These are phyloP conservation scores for Amblyopsis rosae DNA, from an alignment of 2,113 vertebrate genomes.

Conservation along the genomic window DNA sequence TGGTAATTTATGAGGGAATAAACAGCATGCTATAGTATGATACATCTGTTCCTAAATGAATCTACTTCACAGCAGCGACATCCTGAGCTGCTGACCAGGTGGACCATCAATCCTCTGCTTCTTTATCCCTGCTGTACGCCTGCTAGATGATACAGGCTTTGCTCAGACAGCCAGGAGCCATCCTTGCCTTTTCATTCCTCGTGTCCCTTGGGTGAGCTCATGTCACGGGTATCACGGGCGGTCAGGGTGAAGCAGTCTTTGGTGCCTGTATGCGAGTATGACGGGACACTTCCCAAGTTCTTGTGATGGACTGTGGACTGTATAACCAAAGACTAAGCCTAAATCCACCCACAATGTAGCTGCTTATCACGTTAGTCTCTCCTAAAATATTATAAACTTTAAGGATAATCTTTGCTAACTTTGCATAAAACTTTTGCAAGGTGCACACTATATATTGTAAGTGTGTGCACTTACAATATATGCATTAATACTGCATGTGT, in stretches of 20 bases:
- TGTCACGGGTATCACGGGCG: neutral
- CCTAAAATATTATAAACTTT: neutral
- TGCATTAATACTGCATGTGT: no score
- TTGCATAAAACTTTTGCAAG: no score
- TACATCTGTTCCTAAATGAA: neutral
- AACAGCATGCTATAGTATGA: conserved; percentile 6
- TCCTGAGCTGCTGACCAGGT: conserved; percentile 9
- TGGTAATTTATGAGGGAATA: no score
- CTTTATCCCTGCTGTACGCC: conserved; percentile 23
- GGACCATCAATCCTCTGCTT: conserved; percentile 40
- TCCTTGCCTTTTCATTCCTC: neutral
- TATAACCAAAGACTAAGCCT: conserved; percentile 14
- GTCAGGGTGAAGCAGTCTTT: conserved; percentile 21
- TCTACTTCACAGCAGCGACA: neutral
- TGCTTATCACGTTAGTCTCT: conserved; percentile 61
- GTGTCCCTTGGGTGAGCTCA: neutral
- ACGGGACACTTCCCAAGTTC: conserved; percentile 50
- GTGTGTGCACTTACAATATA: neutral
- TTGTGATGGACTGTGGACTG: conserved; percentile 44
- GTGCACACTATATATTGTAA: neutral
- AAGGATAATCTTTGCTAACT: no score
- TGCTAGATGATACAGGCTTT: neutral
- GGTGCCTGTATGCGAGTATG: conserved; percentile 53
- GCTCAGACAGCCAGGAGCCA: conserved; percentile 47
- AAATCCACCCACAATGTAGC: conserved; percentile 9